Conservation (phyloP, 2,797 vertebrate species). For the Aulostomus chinensis region DNA sequence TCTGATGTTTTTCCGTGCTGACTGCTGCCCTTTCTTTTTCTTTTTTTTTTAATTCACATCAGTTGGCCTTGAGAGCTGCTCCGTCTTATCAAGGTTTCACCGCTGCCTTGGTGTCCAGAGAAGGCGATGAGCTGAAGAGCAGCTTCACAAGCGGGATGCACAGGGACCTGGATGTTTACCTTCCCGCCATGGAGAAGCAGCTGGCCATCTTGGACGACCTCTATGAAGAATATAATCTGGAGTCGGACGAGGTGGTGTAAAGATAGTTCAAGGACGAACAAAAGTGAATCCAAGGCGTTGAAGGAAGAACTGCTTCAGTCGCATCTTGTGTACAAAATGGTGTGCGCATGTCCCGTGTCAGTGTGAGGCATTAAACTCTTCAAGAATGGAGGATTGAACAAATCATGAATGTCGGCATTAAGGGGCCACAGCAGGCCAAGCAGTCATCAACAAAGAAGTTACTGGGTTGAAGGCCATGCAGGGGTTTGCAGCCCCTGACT, state of each 20-base stretch:
- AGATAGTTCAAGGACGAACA: conserved; percentile 3
- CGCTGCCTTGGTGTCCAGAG: conserved; percentile 86
- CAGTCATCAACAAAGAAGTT: conserved; percentile 27
- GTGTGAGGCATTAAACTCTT: conserved; percentile 26
- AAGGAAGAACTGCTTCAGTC: conserved; percentile 21
- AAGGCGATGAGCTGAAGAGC: conserved; percentile 87
- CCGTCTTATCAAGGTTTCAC: conserved; percentile 91
- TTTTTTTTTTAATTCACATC: too few species aligned
- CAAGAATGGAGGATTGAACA: conserved; percentile 20
- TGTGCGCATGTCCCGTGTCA: conserved; percentile 32
- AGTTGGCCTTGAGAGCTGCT: conserved; percentile 94
- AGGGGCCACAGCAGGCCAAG: conserved; percentile 9
- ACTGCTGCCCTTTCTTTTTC: too few species aligned
- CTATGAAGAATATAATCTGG: conserved; percentile 93
- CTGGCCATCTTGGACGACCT: conserved; percentile 90
- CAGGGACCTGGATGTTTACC: conserved; percentile 90
- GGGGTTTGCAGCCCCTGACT: conserved; percentile 17
- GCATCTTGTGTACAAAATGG: conserved; percentile 37
- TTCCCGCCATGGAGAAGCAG: conserved; percentile 94
- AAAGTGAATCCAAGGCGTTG: conserved; percentile 7
- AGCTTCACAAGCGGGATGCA: conserved; percentile 86
- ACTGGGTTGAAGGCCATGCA: conserved; percentile 36
- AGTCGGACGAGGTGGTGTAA: conserved; percentile 98
- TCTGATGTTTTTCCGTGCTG: too few species aligned
- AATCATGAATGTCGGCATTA: conserved; percentile 29